Percentiles rank a stretch among this genome's conserved stretches.
These are phyloP conservation scores for Albula glossodonta DNA, from an alignment of 2,113 vertebrate species.

Conservation along the genomic window DNA sequence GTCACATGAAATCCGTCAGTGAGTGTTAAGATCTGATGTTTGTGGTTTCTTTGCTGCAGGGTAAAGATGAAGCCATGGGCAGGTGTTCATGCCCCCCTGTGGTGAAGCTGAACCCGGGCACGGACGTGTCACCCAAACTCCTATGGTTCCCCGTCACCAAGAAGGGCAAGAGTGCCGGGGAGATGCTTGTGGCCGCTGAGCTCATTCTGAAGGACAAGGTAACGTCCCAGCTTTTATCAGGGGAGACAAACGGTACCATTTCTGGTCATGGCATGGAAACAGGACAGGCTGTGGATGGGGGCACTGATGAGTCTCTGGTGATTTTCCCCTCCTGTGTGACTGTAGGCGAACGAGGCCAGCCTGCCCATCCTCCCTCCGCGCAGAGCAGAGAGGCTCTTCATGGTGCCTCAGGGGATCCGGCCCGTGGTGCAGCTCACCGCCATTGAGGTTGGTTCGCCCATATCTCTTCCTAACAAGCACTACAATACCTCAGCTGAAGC, in stretches of 20 bases:
- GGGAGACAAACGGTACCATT: background rate
- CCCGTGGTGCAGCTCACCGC: slow-evolving; percentile 95
- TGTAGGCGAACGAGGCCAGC: slow-evolving; percentile 72
- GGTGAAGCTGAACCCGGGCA: slow-evolving; percentile 79
- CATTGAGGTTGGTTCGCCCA: slow-evolving; percentile 78
- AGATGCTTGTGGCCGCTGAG: slow-evolving; percentile 88
- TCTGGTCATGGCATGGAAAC: background rate
- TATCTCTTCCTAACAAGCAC: too few species aligned
- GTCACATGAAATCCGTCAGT: too few species aligned
- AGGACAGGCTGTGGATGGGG: background rate
- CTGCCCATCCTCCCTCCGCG: slow-evolving; percentile 89
- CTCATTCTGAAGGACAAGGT: slow-evolving; percentile 90
- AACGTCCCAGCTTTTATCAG: background rate
- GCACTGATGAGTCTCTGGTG: background rate
- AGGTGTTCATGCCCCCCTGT: slow-evolving; percentile 79
- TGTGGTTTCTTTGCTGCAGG: slow-evolving; percentile 66
- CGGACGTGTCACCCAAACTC: slow-evolving; percentile 80
- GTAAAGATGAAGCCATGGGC: slow-evolving; percentile 92
- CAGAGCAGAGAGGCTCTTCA: slow-evolving; percentile 84
- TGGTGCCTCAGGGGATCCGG: slow-evolving; percentile 97
- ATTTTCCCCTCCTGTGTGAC: slow-evolving; percentile 17
- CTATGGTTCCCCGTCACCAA: slow-evolving; percentile 86
- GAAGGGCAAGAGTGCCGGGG: slow-evolving; percentile 76
- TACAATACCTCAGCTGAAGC: background rate
- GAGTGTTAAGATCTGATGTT: background rate